Conservation (phyloP, 2,113 vertebrate species). For the Balaenoptera acutorostrata region DNA sequence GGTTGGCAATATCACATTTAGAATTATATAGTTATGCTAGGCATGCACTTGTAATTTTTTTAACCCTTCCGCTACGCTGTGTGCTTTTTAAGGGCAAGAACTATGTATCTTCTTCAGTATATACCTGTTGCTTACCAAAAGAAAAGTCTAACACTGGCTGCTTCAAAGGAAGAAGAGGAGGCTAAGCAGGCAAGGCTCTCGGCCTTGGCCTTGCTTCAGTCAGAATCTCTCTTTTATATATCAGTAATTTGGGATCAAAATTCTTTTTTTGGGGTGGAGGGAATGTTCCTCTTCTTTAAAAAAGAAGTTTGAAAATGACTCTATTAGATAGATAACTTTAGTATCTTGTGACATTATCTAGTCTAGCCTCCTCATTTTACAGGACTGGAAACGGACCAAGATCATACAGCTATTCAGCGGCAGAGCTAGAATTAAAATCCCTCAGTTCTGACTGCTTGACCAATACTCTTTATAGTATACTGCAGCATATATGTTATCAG, state of each 20-base stretch:
- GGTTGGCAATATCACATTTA: not conserved
- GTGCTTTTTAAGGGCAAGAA: not conserved
- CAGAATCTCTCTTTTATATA: not conserved
- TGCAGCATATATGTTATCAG: not conserved
- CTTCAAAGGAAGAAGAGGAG: not conserved
- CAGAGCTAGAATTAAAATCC: not conserved
- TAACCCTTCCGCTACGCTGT: not conserved
- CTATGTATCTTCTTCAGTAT: not conserved
- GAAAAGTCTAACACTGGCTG: not conserved
- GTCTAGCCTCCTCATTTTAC: not conserved
- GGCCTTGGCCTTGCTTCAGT: not conserved
- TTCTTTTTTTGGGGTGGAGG: fast-evolving
- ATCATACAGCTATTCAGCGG: not conserved
- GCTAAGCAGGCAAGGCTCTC: not conserved
- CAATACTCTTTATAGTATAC: not conserved
- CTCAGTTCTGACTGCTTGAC: not conserved
- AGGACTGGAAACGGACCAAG: not conserved
- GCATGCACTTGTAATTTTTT: not conserved
- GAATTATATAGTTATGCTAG: not conserved
- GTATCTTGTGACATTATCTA: not conserved
- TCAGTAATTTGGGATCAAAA: not conserved
- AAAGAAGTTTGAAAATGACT: not conserved
- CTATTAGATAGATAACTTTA: not conserved
- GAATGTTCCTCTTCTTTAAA: not conserved
- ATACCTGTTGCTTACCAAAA: not conserved